These are phyloP conservation scores for Pogonus chalceus DNA, from an alignment of 1,140 invertebrate species.

Conservation along the genomic window DNA sequence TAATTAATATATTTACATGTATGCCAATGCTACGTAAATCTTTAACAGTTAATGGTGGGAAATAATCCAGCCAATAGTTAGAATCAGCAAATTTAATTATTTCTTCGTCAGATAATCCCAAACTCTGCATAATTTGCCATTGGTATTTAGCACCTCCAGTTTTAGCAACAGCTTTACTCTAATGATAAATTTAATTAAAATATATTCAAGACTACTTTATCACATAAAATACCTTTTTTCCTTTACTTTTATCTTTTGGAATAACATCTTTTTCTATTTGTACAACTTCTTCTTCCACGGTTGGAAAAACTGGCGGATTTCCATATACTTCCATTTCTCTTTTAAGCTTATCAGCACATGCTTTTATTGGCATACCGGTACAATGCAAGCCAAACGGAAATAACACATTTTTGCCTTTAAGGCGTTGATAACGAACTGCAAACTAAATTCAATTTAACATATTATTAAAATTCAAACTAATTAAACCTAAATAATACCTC, in stretches of 20 bases:
- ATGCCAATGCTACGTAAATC: constrained; percentile 86
- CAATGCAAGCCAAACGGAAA: constrained; percentile 99
- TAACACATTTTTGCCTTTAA: constrained; percentile 83
- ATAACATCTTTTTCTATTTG: constrained; percentile 48
- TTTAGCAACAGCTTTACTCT: constrained; percentile 96
- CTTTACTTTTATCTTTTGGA: constrained; percentile 91
- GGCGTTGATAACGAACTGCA: constrained; percentile 77
- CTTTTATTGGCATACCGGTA: constrained; percentile 95
- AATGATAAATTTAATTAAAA: constrained; percentile 21
- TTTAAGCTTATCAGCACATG: constrained; percentile 95
- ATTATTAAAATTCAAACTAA: background rate
- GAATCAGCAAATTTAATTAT: constrained; percentile 89
- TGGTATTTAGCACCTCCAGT: constrained; percentile 83
- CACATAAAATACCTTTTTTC: constrained; percentile 67
- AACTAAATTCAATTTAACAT: constrained; percentile 53
- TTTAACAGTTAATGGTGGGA: constrained; percentile 78
- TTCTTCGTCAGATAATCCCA: constrained; percentile 83
- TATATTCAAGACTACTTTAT: background rate
- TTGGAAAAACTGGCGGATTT: constrained; percentile 85
- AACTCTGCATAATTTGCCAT: constrained; percentile 97
- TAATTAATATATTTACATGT: constrained; percentile 52
- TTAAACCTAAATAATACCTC: constrained; percentile 48
- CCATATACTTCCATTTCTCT: constrained; percentile 89
- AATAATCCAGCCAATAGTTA: constrained; percentile 90
- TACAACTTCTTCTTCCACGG: constrained; percentile 33